Evolutionary conservation across 1,140 invertebrate genomes (phyloP), one percentile per base, ranked within the genome.

Genomic region (Laupala kohalensis): DNA sequence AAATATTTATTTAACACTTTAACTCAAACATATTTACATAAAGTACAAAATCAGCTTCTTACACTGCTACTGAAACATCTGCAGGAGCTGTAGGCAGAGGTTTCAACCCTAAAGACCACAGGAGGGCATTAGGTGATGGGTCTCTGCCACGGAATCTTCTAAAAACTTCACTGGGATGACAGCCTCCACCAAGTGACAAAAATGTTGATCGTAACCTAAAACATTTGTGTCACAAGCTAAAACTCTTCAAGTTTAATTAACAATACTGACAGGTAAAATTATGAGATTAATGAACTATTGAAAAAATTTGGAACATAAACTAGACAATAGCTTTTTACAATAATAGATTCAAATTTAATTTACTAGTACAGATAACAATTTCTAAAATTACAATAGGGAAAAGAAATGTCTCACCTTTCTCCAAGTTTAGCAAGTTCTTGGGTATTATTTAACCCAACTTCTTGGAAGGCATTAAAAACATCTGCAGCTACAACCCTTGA

Each of bases 401-500:
- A 9, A 62, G 12, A 19, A 68, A 68, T 25, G 1, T 6, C 75
- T 86, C 80, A 30, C 78, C 79, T 79, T 72, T 71, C 73, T 69
- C 80, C 80, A 72, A 79, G 69, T 27, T 74, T 74, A 62, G 67
- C 24, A 15, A 79, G 28, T 67, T 82, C 68, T 4, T 67, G 25
- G 13, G 6, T 63, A 69, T 28, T 69, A 23, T 69, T 5, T 3
- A 30, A 28, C 68, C 78, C 68, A 69, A 84, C 83, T 79, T 96
- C 92, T 72, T 89, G 81, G 79, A 97, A 96, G 62, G 92, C 90
- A 79, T 87, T 89, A 76, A 91, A 95, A 19, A 91, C 85, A 81
- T 98, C 95, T 2, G 94, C 93, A 1, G 94, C 94, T 37, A 96
- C 85, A 86, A 98, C 90, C 81, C 87, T 84, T 4, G 92, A 90